These are phyloP conservation scores for Acromyrmex echinatior DNA, from an alignment of 1,140 invertebrate species.

Conservation along the genomic window DNA sequence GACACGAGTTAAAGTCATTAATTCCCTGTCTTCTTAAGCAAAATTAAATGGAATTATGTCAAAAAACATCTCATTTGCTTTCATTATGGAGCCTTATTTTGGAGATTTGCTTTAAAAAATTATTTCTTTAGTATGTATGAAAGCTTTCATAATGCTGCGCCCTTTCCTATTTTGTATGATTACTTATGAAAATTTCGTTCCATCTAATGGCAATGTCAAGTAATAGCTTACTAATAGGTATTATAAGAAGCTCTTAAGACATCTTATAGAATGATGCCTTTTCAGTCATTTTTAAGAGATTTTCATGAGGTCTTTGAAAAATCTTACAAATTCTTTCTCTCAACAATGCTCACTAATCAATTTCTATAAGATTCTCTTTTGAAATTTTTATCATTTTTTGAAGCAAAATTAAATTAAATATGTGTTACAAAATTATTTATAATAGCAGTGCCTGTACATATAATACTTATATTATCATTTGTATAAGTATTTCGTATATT, in stretches of 20 bases:
- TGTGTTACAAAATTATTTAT: neutral
- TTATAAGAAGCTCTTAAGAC: no score
- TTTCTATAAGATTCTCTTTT: neutral
- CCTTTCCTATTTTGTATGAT: no score
- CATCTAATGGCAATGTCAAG: no score
- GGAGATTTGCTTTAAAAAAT: no score
- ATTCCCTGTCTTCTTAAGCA: constrained; percentile 16
- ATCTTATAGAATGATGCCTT: no score
- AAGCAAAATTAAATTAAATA: constrained; percentile 2
- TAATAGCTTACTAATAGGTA: no score
- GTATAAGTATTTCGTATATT: neutral
- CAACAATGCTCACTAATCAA: neutral
- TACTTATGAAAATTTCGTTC: no score
- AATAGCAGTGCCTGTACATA: neutral
- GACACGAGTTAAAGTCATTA: constrained; percentile 68
- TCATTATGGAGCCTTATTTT: neutral
- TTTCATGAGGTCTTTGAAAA: no score
- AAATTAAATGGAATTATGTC: neutral
- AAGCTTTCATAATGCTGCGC: no score
- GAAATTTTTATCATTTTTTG: neutral
- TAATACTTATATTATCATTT: neutral
- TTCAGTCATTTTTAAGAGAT: no score
- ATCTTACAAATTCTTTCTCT: no score
- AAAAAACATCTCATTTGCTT: constrained; percentile 20
- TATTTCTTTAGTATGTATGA: no score